Conservation (phyloP, 2,888 invertebrate species). For the Tiliacea citrago region DNA sequence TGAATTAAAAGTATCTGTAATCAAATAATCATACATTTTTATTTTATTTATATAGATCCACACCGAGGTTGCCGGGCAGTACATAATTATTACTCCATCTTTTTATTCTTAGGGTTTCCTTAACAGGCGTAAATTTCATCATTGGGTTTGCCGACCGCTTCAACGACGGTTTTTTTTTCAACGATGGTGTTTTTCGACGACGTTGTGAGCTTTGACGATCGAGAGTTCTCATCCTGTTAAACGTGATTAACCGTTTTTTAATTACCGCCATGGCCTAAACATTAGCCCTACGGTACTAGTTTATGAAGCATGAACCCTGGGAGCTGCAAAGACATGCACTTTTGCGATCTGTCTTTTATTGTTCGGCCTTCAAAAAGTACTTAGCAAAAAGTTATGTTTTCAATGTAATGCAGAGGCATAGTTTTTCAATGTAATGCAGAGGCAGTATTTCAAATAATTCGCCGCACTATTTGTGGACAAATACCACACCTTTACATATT, state of each 20-base stretch:
- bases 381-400: not conserved
- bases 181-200: not conserved
- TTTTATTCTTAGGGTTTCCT: too few species aligned
- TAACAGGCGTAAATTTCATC: not conserved
- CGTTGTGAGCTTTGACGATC: not conserved
- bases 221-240: slow-evolving; percentile 16
- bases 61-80: too few species aligned
- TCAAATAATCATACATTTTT: not conserved
- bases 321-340: not conserved
- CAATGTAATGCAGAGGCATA: not conserved
- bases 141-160: not conserved
- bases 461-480: not conserved
- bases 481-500: not conserved
- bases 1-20: not conserved
- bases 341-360: not conserved
- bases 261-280: not conserved
- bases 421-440: too few species aligned
- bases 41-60: not conserved
- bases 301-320: not conserved
- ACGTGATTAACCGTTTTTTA: slow-evolving; percentile 23
- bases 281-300: not conserved
- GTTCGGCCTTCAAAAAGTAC: not conserved
- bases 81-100: too few species aligned
- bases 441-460: not conserved
- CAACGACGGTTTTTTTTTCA: not conserved